These are phyloP conservation scores for Merodon equestris DNA, from an alignment of 2,888 invertebrate species.

Conservation along the genomic window DNA sequence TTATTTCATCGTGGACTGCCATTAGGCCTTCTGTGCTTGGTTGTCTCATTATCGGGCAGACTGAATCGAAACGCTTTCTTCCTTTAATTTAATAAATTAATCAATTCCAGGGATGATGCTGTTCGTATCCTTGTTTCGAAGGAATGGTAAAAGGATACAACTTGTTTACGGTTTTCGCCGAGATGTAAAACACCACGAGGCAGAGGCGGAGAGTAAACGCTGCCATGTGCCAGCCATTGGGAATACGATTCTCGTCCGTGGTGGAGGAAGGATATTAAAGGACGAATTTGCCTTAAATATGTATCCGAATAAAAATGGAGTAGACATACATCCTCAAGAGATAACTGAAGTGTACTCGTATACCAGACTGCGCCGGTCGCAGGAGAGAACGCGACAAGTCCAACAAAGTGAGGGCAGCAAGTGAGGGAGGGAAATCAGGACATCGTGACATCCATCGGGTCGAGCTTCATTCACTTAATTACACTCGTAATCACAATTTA, in stretches of 20 bases:
- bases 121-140: slow-evolving; percentile 1
- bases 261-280: background rate
- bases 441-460: slow-evolving; percentile 41
- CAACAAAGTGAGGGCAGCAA: too few species aligned
- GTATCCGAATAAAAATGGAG: too few species aligned
- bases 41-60: slow-evolving; percentile 49
- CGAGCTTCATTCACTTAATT: slow-evolving; percentile 50
- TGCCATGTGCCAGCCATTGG: too few species aligned
- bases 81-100: slow-evolving; percentile 48
- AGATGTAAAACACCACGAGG: background rate
- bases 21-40: slow-evolving; percentile 8
- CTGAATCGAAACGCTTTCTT: slow-evolving; percentile 31
- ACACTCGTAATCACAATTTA: slow-evolving; percentile 65
- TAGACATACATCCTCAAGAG: too few species aligned
- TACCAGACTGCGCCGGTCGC: too few species aligned
- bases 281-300: too few species aligned
- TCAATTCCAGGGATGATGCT: slow-evolving; percentile 43
- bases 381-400: too few species aligned
- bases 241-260: too few species aligned
- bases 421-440: slow-evolving; percentile 33
- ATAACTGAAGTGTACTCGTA: too few species aligned
- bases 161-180: background rate
- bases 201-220: too few species aligned
- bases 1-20: slow-evolving; percentile 34
- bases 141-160: too few species aligned